phyloP scores from a whole-genome alignment of 2,888 invertebrate species.

The Invenusta paracnida region DNA sequence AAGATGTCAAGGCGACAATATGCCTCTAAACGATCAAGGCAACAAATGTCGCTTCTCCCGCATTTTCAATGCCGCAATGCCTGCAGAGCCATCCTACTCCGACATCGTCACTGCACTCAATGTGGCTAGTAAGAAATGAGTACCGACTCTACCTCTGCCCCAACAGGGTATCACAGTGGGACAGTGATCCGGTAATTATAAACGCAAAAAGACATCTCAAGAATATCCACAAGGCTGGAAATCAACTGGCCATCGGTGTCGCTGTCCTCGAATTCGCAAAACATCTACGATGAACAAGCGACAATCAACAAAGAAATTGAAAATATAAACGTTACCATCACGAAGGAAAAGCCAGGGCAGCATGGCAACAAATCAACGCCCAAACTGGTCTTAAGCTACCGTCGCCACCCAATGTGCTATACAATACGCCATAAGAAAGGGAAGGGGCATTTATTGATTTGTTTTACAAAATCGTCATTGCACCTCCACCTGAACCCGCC shows the following conservation, averaged over 20 bases:
- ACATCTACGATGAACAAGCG: background rate
- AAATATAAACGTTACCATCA: background rate
- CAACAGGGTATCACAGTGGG: background rate
- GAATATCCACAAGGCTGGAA: background rate
- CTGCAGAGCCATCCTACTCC: no score
- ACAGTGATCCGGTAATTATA: background rate
- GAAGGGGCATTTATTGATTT: background rate
- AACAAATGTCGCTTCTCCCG: background rate
- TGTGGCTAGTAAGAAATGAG: background rate
- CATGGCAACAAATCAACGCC: background rate
- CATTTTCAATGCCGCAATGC: background rate
- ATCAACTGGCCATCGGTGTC: background rate
- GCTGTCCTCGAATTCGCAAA: background rate
- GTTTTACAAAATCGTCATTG: background rate
- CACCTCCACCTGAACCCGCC: background rate
- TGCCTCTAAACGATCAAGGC: no score
- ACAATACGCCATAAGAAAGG: background rate
- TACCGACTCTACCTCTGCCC: background rate
- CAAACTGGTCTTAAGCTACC: background rate
- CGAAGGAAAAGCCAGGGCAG: background rate
- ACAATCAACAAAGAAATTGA: background rate
- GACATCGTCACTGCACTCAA: no score
- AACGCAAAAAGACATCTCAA: background rate
- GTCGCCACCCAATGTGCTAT: background rate
- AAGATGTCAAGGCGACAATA: no score